Evolutionary conservation across 2,797 vertebrate genomes (phyloP).

Genomic region (Poeciliopsis paucimaculata): DNA sequence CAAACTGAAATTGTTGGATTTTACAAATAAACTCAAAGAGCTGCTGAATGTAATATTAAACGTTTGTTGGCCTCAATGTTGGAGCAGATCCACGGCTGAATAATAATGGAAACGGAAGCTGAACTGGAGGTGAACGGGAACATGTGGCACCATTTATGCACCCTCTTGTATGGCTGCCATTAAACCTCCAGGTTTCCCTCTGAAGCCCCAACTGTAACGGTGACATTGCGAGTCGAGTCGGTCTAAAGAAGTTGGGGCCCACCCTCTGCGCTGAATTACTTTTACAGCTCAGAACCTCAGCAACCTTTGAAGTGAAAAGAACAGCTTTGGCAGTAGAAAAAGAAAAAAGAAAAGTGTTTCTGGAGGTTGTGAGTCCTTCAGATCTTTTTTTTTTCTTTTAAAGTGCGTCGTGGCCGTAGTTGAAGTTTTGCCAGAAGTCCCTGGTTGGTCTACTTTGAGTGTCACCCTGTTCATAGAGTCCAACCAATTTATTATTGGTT

Average conservation of each 20-base stretch:
- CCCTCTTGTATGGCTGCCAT: not conserved
- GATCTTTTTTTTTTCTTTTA: conserved; percentile 2
- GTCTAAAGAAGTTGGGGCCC: not conserved
- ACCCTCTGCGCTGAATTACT: not conserved
- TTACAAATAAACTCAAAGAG: not conserved
- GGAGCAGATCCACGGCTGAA: not conserved
- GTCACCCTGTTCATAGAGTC: not conserved
- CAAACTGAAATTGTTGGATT: not conserved
- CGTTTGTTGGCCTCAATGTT: not conserved
- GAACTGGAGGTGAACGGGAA: not conserved
- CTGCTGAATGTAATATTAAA: not conserved
- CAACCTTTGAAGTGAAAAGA: conserved; percentile 2
- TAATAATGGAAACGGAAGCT: not conserved
- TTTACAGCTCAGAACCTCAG: not conserved
- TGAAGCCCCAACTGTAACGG: not conserved
- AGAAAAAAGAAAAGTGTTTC: not conserved
- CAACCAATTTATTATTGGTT: not conserved
- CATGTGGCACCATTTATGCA: not conserved
- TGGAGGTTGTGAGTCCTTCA: conserved; percentile 5
- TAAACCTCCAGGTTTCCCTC: not conserved
- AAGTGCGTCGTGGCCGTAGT: not conserved
- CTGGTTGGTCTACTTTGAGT: not conserved
- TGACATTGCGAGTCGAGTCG: not conserved
- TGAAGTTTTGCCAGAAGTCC: not conserved
- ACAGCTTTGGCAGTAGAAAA: not conserved